These are phyloP conservation scores for Graptemys geographica DNA, from an alignment of 2,797 vertebrate genomes.

Conservation along the genomic window DNA sequence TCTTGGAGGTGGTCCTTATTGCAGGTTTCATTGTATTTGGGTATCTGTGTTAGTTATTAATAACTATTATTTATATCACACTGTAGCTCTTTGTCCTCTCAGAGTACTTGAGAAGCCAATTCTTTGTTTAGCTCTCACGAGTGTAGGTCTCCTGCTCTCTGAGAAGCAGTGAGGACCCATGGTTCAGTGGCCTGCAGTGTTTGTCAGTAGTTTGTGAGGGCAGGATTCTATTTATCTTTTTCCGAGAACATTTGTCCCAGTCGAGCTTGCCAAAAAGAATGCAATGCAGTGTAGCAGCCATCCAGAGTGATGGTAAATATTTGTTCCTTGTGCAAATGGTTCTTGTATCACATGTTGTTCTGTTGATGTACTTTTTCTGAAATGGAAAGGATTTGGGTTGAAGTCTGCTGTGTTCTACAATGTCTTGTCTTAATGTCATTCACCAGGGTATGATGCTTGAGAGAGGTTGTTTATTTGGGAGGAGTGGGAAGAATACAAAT, in stretches of 20 bases:
- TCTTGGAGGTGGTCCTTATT: neutral
- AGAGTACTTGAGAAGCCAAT: neutral
- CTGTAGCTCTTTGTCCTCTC: neutral
- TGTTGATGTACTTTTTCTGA: neutral
- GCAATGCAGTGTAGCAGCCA: slow-evolving; percentile 28
- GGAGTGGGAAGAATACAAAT: neutral
- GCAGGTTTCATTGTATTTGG: neutral
- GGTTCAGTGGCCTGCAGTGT: slow-evolving; percentile 32
- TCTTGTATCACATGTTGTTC: slow-evolving; percentile 13
- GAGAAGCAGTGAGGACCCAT: slow-evolving; percentile 23
- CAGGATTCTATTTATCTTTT: slow-evolving; percentile 43
- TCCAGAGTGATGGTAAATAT: slow-evolving; percentile 34
- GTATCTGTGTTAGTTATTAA: neutral
- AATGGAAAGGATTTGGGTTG: neutral
- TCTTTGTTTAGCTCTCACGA: slow-evolving; percentile 9
- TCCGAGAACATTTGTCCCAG: slow-evolving; percentile 34
- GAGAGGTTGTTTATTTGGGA: neutral
- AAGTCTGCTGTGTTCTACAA: neutral
- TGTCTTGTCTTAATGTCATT: neutral
- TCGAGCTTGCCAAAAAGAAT: slow-evolving; percentile 51
- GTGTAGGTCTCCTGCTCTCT: slow-evolving; percentile 5
- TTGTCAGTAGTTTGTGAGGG: slow-evolving; percentile 47
- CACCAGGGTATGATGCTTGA: neutral
- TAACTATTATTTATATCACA: slow-evolving; percentile 4
- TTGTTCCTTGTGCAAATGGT: slow-evolving; percentile 47